Conservation (phyloP, 2,113 vertebrate species). For the Eclectus roratus region DNA sequence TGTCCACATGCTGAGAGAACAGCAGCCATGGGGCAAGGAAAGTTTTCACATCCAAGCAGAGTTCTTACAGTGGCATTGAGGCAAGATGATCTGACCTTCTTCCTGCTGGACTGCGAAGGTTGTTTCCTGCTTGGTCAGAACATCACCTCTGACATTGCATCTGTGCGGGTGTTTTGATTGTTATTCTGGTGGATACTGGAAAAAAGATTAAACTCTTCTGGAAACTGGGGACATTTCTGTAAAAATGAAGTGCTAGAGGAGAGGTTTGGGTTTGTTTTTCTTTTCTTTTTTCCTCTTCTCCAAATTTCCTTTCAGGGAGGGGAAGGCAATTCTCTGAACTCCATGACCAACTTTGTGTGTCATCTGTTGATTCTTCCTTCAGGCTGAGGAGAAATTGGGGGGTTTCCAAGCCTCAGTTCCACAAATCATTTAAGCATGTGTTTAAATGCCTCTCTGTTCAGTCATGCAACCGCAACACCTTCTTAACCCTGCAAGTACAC, state of each 20-base stretch:
- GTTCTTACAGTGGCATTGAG: background rate
- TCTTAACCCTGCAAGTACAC: background rate
- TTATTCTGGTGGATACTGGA: background rate
- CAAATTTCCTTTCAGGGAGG: background rate
- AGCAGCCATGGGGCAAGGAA: background rate
- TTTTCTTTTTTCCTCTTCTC: background rate
- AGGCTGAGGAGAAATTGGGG: background rate
- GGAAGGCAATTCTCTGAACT: background rate
- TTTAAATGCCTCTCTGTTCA: background rate
- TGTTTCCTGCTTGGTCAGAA: conserved; percentile 63
- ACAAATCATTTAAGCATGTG: background rate
- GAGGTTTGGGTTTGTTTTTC: background rate
- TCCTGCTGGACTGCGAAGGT: conserved; percentile 51
- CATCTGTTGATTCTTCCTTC: background rate
- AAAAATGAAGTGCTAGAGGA: conserved; percentile 20
- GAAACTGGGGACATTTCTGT: background rate
- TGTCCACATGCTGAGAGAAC: background rate
- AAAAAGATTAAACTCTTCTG: conserved; percentile 40
- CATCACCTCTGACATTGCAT: background rate
- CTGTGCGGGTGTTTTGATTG: background rate
- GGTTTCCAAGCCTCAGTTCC: background rate
- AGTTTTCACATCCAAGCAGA: background rate
- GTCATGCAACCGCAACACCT: background rate
- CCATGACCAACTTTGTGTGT: background rate
- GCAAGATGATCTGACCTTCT: conserved; percentile 13